Conservation (phyloP, 2,113 vertebrate species). For the Martes martes region DNA sequence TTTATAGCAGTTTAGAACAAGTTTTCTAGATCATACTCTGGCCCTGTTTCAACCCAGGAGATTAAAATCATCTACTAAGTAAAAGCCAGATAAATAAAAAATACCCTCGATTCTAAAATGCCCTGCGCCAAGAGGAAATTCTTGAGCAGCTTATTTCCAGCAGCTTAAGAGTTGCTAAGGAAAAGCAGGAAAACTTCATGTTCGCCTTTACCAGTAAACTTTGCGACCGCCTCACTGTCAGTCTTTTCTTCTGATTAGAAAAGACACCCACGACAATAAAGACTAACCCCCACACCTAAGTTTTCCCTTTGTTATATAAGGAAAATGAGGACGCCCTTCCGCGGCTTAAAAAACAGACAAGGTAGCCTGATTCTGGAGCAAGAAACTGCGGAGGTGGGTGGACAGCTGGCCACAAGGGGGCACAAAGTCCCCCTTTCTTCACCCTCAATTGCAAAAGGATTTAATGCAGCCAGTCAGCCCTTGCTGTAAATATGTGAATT, state of each 20-base stretch:
- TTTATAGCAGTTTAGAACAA: slow-evolving; percentile 46
- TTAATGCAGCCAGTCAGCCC: neutral
- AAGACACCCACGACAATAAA: neutral
- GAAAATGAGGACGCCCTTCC: neutral
- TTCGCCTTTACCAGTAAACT: slow-evolving; percentile 47
- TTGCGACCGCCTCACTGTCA: neutral
- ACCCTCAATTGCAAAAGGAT: neutral
- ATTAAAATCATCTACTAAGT: slow-evolving; percentile 55
- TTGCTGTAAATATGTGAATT: neutral
- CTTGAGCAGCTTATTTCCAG: slow-evolving; percentile 68
- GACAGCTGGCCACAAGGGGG: slow-evolving; percentile 51
- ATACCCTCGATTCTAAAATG: slow-evolving; percentile 42
- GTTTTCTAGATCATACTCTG: slow-evolving; percentile 45
- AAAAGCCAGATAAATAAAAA: slow-evolving; percentile 60
- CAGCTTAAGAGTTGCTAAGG: slow-evolving; percentile 58
- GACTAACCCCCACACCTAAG: neutral
- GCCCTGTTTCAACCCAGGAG: slow-evolving; percentile 28
- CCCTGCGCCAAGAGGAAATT: slow-evolving; percentile 58
- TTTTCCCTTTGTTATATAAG: neutral
- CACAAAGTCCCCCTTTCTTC: neutral
- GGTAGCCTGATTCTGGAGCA: neutral
- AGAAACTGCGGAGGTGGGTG: neutral
- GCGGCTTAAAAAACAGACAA: neutral
- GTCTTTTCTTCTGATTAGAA: slow-evolving; percentile 6
- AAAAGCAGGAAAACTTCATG: neutral